A percentile compares a stretch with the other conserved stretches of the same genome.
These are phyloP conservation scores for Enteromius viviparus DNA, from an alignment of 2,797 vertebrate genomes.

Conservation along the genomic window DNA sequence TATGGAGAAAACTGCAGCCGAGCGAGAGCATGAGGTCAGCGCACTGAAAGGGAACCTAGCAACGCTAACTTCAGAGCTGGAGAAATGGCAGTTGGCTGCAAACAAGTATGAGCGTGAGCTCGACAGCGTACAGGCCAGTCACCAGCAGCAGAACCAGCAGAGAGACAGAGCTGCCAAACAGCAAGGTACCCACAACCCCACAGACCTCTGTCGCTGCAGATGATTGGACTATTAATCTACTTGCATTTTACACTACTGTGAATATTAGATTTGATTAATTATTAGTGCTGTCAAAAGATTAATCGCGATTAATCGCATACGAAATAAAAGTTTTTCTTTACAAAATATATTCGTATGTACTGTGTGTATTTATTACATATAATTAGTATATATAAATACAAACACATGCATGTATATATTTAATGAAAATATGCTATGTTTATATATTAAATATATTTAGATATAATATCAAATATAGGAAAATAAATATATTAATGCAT, in stretches of 20 bases:
- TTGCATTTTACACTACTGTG: not conserved
- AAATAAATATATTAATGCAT: no score
- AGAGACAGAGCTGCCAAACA: constrained; percentile 86
- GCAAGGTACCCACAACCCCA: constrained; percentile 78
- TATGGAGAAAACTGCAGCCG: constrained; percentile 82
- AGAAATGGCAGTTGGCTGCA: constrained; percentile 88
- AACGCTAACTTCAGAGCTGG: constrained; percentile 83
- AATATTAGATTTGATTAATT: not conserved
- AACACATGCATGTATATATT: no score
- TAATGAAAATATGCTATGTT: no score
- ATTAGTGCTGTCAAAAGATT: no score
- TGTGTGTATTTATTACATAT: no score
- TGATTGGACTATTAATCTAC: not conserved
- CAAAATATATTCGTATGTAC: no score
- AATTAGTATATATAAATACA: no score
- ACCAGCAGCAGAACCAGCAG: constrained; percentile 88
- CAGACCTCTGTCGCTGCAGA: not conserved
- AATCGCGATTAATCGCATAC: no score
- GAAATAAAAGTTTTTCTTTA: no score
- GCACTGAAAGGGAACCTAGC: constrained; percentile 84
- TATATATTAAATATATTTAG: no score
- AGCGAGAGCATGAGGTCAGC: constrained; percentile 84
- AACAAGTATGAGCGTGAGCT: constrained; percentile 88
- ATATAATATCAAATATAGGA: no score
- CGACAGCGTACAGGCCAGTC: constrained; percentile 81